phyloP scores from a whole-genome alignment of 2,797 vertebrate species.

The Merluccius polli region DNA sequence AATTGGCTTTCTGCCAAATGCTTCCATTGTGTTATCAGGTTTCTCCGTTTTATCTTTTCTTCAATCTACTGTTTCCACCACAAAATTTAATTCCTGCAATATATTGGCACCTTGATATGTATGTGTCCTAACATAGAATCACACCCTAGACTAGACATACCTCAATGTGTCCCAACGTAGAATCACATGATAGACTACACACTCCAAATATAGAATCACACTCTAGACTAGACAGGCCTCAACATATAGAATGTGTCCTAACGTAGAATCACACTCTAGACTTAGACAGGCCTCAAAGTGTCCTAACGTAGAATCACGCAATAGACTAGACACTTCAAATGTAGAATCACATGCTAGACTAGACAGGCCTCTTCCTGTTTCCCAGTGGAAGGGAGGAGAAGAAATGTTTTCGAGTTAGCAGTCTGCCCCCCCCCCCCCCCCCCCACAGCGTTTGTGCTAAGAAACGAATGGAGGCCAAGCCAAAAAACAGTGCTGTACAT shows the following conservation, averaged over 20 bases:
- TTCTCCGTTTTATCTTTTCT: no score
- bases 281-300: slow-evolving; percentile 26
- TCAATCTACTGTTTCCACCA: no score
- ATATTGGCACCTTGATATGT: no score
- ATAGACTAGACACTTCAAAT: slow-evolving; percentile 25
- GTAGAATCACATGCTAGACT: slow-evolving; percentile 35
- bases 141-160: slow-evolving; percentile 11
- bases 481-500: slow-evolving; percentile 18
- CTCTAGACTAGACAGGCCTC: slow-evolving; percentile 18
- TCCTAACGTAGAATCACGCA: slow-evolving; percentile 39
- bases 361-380: slow-evolving; percentile 25
- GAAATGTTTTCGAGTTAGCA: slow-evolving; percentile 36
- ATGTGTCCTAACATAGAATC: no score
- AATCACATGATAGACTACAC: slow-evolving; percentile 27
- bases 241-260: no score
- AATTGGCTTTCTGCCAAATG: no score
- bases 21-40: no score
- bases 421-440: slow-evolving; percentile 30
- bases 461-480: no score
- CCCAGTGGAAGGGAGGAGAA: slow-evolving; percentile 22
- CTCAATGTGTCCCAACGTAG: slow-evolving; percentile 36
- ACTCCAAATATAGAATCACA: slow-evolving; percentile 39
- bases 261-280: no score
- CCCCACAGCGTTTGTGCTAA: no score
- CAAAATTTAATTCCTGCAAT: no score